Evolutionary conservation across 2,888 invertebrate genomes (phyloP), one percentile per base, ranked within the genome.

Genomic region (Linnaemya vulpina): DNA sequence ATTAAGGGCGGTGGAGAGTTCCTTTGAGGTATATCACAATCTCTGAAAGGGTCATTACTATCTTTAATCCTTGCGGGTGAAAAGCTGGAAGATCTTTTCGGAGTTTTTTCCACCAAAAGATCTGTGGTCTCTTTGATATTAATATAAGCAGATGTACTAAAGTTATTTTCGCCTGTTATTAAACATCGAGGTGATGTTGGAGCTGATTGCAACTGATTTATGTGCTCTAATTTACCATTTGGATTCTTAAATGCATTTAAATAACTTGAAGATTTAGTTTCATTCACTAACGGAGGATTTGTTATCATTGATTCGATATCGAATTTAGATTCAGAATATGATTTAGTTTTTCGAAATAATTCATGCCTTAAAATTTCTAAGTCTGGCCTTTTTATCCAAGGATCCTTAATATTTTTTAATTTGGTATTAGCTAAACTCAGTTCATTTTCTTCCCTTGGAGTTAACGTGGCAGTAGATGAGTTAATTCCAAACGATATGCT

Each of bases 351-450:
- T 8, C 88, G 88, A 70, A 89, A 89, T 4, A 87, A 68, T 20
- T 89, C 88, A 60, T 88, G 87, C 65, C 87, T 89, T 7, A 87
- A 86, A 13, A 87, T 86, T 10, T 77, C 30, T 17, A 43, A 65
- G 22, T 82, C 84, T n/a, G 86, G 63, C 8, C 90, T 89, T 86
- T 89, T 90, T 15, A 92, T 87, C 92, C 92, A 92, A 8, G 92
- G 91, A 87, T 92, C 90, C 25, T 20, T 40, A 63, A 3, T 68
- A 53, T 22, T 63, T n/a, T 53, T 55, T 1, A 15, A 11, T n/a
- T 63, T 15, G 2, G 3, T 1, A 20, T 55, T 55, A 10, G 25
- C 10, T n/a, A 40, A 7, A 43, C 15, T 35, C 1, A 58, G 20
- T 70, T 35, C 30, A 5, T 53, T 38, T n/a, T 30, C 46, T 40